Evolutionary conservation across 2,888 invertebrate genomes (phyloP), one percentile per base, ranked within the genome.

Genomic region (Rotaria sp.): DNA sequence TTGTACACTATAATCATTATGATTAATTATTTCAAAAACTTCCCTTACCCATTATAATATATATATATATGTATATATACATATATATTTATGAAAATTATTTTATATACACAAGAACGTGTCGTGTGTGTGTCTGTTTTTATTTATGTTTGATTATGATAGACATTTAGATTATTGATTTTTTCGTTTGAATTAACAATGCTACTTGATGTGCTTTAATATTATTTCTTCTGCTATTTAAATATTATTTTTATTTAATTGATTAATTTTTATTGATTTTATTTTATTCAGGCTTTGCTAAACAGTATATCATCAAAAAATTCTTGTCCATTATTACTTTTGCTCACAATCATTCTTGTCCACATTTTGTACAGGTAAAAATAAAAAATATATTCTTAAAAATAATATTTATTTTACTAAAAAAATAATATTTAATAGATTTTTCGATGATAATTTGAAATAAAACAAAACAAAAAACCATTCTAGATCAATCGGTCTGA

Each of bases 321-420:
- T 38, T 67, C 67, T 35, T 67, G 67, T 67, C 67, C 67, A 67
- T 35, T 67, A 67, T 35, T 67, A 30, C 18, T 67, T 67, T 67
- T 67, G 67, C 67, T 67, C 67, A 67, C 67, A 67, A 67, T 35
- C 67, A 67, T 35, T 67, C 35, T 67, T 67, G 67, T 67, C 67
- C 67, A 67, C 18, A 67, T 67, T 35, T 67, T 67, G 67, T 67
- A 67, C 67, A 67, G 67, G 67, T 67, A 67, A 67, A 30, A 18
- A 15, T 18, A 67, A 7, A 13, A 67, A 21, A 55, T 1, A 26
- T 52, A 24, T 24, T 52, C 24, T 52, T 52, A 3, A 26, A 10
- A 67, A 67, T n/a, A 67, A 30, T 67, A 21, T 21, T 38, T 18
- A 67, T 30, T 11, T 35, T 18, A n/a, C n/a, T n/a, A n/a, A n/a